Conservation (phyloP, 2,888 invertebrate species). For the Drosophila borborema region DNA sequence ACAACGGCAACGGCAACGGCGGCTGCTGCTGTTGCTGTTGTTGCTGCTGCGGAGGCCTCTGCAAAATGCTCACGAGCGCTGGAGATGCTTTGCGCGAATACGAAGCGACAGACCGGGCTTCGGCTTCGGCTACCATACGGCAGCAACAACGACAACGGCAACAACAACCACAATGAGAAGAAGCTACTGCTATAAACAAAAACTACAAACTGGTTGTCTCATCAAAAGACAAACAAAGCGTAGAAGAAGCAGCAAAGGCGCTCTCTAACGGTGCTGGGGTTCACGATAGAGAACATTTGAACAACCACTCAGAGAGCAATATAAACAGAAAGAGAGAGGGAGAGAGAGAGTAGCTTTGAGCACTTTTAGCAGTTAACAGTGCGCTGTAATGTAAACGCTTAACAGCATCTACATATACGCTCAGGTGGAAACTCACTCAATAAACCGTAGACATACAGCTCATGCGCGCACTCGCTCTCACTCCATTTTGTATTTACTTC, state of each 20-base stretch:
- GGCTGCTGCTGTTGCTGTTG: slow-evolving; percentile 20
- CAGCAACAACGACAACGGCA: slow-evolving; percentile 41
- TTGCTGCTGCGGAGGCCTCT: slow-evolving; percentile 53
- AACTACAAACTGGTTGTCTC: slow-evolving; percentile 76
- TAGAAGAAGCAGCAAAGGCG: slow-evolving; percentile 42
- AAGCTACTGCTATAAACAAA: slow-evolving; percentile 71
- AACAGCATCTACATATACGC: slow-evolving; percentile 21
- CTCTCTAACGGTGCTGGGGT: slow-evolving; percentile 74
- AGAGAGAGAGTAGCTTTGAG: slow-evolving; percentile 46
- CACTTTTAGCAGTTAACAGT: slow-evolving; percentile 52
- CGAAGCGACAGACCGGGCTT: slow-evolving; percentile 58
- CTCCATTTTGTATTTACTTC: slow-evolving; percentile 62
- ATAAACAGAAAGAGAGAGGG: neutral
- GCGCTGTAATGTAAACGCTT: slow-evolving; percentile 41
- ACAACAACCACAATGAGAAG: slow-evolving; percentile 55
- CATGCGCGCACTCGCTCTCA: slow-evolving; percentile 42
- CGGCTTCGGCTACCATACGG: slow-evolving; percentile 61
- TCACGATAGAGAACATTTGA: slow-evolving; percentile 30
- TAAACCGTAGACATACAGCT: neutral
- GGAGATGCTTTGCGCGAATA: slow-evolving; percentile 70
- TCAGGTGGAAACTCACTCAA: slow-evolving; percentile 22
- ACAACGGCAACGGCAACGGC: slow-evolving; percentile 21
- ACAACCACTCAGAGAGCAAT: slow-evolving; percentile 11
- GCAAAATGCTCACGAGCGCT: slow-evolving; percentile 56
- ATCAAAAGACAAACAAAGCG: slow-evolving; percentile 68